Evolutionary conservation across 2,888 invertebrate genomes (phyloP).

Genomic region (Rhorus exstirpatorius): DNA sequence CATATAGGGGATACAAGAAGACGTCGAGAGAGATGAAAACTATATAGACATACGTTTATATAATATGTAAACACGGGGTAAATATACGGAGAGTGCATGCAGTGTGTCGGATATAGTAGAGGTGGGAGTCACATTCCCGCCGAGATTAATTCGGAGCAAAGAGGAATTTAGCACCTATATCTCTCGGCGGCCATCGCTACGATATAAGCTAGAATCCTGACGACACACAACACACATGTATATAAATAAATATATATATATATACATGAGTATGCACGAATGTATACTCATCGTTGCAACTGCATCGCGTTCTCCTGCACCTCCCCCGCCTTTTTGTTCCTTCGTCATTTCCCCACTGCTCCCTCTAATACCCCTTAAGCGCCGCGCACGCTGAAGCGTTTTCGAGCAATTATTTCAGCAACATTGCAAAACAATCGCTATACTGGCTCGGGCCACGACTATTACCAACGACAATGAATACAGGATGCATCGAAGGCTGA

Average conservation of each 20-base stretch:
- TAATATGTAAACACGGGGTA: background rate
- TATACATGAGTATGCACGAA: constrained; percentile 45
- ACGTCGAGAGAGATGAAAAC: constrained; percentile 25
- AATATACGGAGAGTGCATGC: constrained; percentile 27
- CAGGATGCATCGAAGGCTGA: constrained; percentile 24
- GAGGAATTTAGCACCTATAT: constrained; percentile 85
- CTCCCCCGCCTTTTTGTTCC: constrained; percentile 29
- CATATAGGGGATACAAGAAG: constrained; percentile 17
- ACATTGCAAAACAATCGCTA: constrained; percentile 85
- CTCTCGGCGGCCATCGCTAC: constrained; percentile 78
- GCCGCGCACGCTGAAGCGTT: constrained; percentile 75
- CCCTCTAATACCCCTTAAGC: constrained; percentile 4
- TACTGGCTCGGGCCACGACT: constrained; percentile 59
- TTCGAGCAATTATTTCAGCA: constrained; percentile 84
- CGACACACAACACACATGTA: background rate
- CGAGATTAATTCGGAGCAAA: constrained; percentile 85
- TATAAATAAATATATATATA: background rate
- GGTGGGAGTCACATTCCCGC: constrained; percentile 83
- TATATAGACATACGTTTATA: constrained; percentile 27
- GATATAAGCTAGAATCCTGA: constrained; percentile 39
- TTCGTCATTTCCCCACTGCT: background rate
- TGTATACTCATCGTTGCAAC: constrained; percentile 58
- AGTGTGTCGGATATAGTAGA: constrained; percentile 66
- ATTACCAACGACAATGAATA: constrained; percentile 56
- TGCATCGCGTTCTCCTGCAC: constrained; percentile 49